phyloP scores from a whole-genome alignment of 2,113 vertebrate genomes.

The Andinoacara biseriatus region DNA sequence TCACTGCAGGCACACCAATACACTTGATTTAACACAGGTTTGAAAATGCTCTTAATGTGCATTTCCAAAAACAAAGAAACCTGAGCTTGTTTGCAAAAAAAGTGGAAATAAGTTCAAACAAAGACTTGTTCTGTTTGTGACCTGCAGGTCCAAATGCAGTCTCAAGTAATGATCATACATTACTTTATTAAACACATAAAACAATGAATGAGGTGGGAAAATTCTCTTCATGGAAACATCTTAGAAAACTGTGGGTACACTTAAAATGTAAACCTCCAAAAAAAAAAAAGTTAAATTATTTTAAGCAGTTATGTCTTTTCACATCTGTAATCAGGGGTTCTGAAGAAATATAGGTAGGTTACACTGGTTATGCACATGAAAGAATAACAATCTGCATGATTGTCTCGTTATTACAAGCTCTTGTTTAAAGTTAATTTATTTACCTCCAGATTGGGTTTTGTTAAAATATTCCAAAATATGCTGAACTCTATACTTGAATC shows the following conservation, averaged over 20 bases:
- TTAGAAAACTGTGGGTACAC: accelerated
- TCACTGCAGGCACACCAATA: too few relatives aligned
- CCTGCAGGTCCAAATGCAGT: not conserved
- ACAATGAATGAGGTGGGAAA: not conserved
- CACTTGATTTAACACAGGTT: not conserved
- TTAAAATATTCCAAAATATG: not conserved
- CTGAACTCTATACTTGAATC: not conserved
- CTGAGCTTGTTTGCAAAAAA: not conserved
- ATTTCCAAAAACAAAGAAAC: too few relatives aligned
- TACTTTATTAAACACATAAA: not conserved
- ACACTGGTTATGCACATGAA: not conserved
- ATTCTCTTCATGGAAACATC: not conserved
- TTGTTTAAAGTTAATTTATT: not conserved
- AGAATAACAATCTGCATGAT: accelerated
- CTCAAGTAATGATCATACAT: not conserved
- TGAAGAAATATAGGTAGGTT: not conserved
- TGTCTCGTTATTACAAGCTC: too few relatives aligned
- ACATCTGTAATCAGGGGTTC: not conserved
- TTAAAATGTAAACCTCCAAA: not conserved
- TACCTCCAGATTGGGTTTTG: not conserved
- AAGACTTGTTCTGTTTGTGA: not conserved
- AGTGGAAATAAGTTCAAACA: not conserved
- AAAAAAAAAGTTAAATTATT: not conserved
- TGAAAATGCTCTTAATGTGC: not conserved
- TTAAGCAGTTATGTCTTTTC: too few relatives aligned